These are phyloP conservation scores for Caenorhabditis tropicalis DNA, from an alignment of 1,140 invertebrate species.

Conservation along the genomic window DNA sequence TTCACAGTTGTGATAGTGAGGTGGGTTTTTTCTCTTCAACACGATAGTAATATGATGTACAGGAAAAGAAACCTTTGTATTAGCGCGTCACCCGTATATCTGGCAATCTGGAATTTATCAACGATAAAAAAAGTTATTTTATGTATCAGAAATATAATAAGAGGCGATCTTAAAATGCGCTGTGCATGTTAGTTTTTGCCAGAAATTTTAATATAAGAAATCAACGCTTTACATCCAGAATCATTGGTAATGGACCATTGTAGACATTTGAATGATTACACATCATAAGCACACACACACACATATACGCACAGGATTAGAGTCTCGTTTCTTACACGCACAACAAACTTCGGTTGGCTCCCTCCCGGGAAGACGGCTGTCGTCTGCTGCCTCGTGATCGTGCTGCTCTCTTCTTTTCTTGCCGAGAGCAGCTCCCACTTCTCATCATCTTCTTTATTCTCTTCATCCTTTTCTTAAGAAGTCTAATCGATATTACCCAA, in stretches of 20 bases:
- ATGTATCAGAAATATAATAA: too few species aligned
- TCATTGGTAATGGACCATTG: background rate
- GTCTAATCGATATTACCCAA: slow-evolving; percentile 20
- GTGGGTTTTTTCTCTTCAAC: background rate
- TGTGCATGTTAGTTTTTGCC: too few species aligned
- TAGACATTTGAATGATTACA: background rate
- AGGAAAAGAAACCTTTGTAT: background rate
- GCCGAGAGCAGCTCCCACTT: background rate
- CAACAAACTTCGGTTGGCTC: slow-evolving; percentile 41
- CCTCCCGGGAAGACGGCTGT: slow-evolving; percentile 41
- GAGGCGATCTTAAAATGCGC: too few species aligned
- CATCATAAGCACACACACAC: slow-evolving; percentile 24
- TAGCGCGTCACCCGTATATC: too few species aligned
- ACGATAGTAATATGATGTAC: background rate
- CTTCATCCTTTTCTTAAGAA: background rate
- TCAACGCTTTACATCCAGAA: background rate
- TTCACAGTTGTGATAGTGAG: slow-evolving; percentile 36
- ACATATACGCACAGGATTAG: slow-evolving; percentile 28
- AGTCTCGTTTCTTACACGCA: slow-evolving; percentile 28
- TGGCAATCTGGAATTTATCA: background rate
- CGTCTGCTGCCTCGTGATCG: slow-evolving; percentile 32
- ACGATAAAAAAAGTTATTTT: too few species aligned
- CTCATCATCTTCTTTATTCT: slow-evolving; percentile 10
- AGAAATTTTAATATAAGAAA: background rate
- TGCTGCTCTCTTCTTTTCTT: slow-evolving; percentile 5